Percentiles rank a stretch among this genome's conserved stretches.
phyloP scores from a whole-genome alignment of 2,797 vertebrate genomes.

The Rhinoraja longicauda region DNA sequence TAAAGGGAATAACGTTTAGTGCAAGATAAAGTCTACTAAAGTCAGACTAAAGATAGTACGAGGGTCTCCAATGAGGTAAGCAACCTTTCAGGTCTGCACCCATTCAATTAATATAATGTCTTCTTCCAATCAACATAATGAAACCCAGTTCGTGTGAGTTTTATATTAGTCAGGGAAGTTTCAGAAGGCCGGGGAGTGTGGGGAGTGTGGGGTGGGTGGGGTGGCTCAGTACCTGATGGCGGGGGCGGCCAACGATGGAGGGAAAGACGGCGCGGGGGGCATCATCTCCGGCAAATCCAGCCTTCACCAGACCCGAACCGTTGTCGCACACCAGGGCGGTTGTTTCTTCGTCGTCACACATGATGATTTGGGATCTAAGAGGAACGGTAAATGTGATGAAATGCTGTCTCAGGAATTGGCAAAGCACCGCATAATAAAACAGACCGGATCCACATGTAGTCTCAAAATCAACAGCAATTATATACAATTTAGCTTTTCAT shows the following conservation, averaged over 20 bases:
- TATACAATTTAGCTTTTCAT: neutral
- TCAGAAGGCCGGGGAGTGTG: no score
- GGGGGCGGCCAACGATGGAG: constrained; percentile 83
- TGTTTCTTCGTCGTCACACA: constrained; percentile 91
- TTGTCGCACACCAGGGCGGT: constrained; percentile 90
- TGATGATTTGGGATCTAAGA: constrained; percentile 52
- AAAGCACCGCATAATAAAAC: neutral
- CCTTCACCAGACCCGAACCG: constrained; percentile 85
- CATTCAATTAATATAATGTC: no score
- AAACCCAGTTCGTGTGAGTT: neutral
- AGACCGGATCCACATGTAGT: no score
- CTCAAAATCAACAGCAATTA: neutral
- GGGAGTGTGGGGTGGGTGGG: neutral
- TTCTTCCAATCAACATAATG: no score
- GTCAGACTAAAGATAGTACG: no score
- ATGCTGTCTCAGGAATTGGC: neutral
- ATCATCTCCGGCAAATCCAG: constrained; percentile 86
- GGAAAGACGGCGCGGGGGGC: constrained; percentile 87
- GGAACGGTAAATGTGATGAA: neutral
- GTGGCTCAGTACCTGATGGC: constrained; percentile 73
- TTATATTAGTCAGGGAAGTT: neutral
- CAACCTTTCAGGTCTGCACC: no score
- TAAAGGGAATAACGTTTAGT: no score
- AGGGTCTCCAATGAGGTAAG: no score
- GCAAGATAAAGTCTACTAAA: no score